Evolutionary conservation across 1,140 invertebrate species (phyloP).

Genomic region (Drosophila melanica): DNA sequence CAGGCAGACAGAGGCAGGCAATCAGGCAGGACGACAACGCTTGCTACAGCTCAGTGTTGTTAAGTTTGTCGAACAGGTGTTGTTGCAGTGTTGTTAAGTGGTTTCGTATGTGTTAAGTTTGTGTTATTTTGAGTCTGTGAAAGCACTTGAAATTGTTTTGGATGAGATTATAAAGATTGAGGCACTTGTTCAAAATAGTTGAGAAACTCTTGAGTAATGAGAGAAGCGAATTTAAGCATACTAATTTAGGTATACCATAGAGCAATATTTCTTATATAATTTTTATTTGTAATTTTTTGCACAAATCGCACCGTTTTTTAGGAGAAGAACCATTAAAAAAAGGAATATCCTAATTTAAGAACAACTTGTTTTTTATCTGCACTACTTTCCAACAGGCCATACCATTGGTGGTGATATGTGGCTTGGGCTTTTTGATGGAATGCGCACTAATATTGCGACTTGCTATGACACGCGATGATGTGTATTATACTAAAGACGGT

Average conservation of each 20-base stretch:
- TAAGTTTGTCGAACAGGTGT: constrained; percentile 14
- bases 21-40: constrained; percentile 22
- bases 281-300: too few species aligned
- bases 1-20: constrained; percentile 27
- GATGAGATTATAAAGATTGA: not conserved
- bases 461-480: constrained; percentile 52
- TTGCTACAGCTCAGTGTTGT: constrained; percentile 7
- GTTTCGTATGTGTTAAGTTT: not conserved
- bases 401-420: constrained; percentile 38
- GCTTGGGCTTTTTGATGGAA: constrained; percentile 23
- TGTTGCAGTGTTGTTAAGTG: constrained; percentile 35
- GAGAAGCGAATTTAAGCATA: too few species aligned
- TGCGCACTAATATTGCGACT: constrained; percentile 3
- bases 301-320: too few species aligned
- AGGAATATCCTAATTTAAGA: too few species aligned
- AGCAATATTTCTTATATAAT: too few species aligned
- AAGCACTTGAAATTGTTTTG: constrained; percentile 38
- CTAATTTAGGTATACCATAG: too few species aligned
- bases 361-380: too few species aligned
- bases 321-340: too few species aligned
- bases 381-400: constrained; percentile 32
- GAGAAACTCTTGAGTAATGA: too few species aligned
- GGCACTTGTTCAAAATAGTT: too few species aligned
- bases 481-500: constrained; percentile 36
- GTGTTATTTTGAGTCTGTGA: constrained; percentile 4